phyloP scores from a whole-genome alignment of 2,113 vertebrate genomes.

The Bostrychus sinensis region DNA sequence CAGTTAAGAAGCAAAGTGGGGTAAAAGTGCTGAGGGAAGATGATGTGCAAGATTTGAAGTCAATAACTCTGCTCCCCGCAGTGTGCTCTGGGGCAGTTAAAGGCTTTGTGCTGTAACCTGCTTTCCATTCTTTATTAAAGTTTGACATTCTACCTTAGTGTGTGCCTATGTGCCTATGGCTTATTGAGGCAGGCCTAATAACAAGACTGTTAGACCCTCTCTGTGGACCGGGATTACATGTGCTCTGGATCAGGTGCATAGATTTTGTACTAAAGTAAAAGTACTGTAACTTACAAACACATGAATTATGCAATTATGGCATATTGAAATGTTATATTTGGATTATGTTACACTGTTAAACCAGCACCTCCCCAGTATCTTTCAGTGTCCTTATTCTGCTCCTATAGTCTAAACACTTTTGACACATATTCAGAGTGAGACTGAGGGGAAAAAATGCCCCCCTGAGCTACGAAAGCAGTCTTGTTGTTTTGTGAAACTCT shows the following conservation, averaged over 20 bases:
- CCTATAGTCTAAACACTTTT: constrained; percentile 17
- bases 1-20: constrained; percentile 9
- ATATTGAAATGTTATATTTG: no score
- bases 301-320: neutral
- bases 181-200: constrained; percentile 36
- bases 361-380: neutral
- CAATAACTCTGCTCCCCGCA: constrained; percentile 30
- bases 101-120: constrained; percentile 33
- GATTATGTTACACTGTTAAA: no score
- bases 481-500: constrained; percentile 26
- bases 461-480: constrained; percentile 43
- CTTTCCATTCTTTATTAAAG: constrained; percentile 41
- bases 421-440: constrained; percentile 16
- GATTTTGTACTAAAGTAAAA: constrained; percentile 6
- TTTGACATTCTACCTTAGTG: constrained; percentile 42
- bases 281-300: no score
- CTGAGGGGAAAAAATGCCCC: constrained; percentile 1
- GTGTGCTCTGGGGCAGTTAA: constrained; percentile 34
- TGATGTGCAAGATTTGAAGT: constrained; percentile 41
- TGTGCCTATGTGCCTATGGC: constrained; percentile 36
- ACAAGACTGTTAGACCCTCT: constrained; percentile 9
- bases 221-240: constrained; percentile 38
- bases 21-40: constrained; percentile 23
- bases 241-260: constrained; percentile 9
- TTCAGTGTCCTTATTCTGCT: constrained; percentile 23